These are phyloP conservation scores for Altica lythri DNA, from an alignment of 2,888 invertebrate genomes.

Conservation along the genomic window DNA sequence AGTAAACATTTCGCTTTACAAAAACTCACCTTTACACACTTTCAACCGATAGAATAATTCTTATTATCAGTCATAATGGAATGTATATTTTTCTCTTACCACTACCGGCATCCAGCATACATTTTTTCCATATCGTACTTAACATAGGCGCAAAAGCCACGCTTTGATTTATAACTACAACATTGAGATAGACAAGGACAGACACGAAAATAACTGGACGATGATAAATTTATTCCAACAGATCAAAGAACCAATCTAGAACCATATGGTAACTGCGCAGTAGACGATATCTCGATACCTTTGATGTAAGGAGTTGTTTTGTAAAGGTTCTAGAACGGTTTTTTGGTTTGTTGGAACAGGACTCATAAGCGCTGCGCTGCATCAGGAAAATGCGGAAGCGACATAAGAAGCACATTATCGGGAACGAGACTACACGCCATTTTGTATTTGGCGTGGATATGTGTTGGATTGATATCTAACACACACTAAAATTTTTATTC, in stretches of 20 bases:
- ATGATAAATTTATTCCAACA: too few relatives aligned
- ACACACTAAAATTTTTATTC: slow-evolving; percentile 34
- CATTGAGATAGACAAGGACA: too few relatives aligned
- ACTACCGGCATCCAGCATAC: background rate
- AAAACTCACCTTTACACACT: slow-evolving; percentile 22
- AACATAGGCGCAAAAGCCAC: slow-evolving; percentile 46
- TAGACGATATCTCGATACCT: too few relatives aligned
- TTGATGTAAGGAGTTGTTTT: too few relatives aligned
- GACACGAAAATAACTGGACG: too few relatives aligned
- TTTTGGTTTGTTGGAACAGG: too few relatives aligned
- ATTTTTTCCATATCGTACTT: slow-evolving; percentile 32
- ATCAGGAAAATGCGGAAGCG: slow-evolving; percentile 29
- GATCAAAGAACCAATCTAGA: too few relatives aligned
- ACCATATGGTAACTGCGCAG: too few relatives aligned
- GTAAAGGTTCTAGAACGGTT: too few relatives aligned
- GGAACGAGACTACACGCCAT: slow-evolving; percentile 40
- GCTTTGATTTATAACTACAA: too few relatives aligned
- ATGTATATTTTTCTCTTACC: background rate
- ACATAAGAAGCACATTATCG: slow-evolving; percentile 58
- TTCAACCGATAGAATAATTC: background rate
- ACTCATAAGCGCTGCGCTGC: slow-evolving; percentile 18
- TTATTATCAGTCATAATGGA: too few relatives aligned
- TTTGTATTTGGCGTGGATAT: slow-evolving; percentile 41
- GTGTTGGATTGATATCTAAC: slow-evolving; percentile 40
- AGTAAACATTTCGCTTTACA: slow-evolving; percentile 23